Conservation (phyloP, 2,888 invertebrate genomes). For the Hyles lineata region DNA sequence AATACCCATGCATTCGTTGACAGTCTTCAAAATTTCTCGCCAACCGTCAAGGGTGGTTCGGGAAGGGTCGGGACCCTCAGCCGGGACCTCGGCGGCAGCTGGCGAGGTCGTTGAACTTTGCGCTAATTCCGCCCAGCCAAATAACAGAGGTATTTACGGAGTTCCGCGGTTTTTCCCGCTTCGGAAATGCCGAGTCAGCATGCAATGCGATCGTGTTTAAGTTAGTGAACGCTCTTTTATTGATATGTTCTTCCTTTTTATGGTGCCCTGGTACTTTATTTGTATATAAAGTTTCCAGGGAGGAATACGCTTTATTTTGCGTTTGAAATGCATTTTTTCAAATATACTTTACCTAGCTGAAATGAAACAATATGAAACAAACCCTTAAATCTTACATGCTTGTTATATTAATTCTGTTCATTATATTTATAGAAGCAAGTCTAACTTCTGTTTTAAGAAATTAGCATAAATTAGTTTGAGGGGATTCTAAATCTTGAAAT, state of each 20-base stretch:
- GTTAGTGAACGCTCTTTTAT: conserved; percentile 24
- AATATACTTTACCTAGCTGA: no score
- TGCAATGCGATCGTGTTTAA: conserved; percentile 27
- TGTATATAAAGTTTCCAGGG: not conserved
- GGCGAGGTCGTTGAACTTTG: conserved; percentile 68
- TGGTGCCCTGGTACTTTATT: conserved; percentile 26
- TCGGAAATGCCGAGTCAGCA: conserved; percentile 37
- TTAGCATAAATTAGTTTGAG: no score
- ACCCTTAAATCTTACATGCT: no score
- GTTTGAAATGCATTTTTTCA: no score
- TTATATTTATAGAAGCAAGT: no score
- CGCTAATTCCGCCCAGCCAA: conserved; percentile 60
- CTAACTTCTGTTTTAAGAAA: no score
- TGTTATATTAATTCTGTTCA: no score
- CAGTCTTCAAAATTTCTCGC: conserved; percentile 39
- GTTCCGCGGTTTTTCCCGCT: conserved; percentile 38
- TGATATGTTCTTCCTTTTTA: conserved; percentile 8
- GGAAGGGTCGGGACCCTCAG: conserved; percentile 58
- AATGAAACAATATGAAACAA: no score
- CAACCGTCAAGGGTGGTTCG: conserved; percentile 50
- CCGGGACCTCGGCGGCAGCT: conserved; percentile 53
- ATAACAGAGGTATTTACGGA: conserved; percentile 39
- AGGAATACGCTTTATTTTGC: no score
- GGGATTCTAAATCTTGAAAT: no score
- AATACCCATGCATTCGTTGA: not conserved